These are phyloP conservation scores for Apostichopus japonicus DNA, from an alignment of 35 echinoderm and acorn worm species.

Conservation along the genomic window DNA sequence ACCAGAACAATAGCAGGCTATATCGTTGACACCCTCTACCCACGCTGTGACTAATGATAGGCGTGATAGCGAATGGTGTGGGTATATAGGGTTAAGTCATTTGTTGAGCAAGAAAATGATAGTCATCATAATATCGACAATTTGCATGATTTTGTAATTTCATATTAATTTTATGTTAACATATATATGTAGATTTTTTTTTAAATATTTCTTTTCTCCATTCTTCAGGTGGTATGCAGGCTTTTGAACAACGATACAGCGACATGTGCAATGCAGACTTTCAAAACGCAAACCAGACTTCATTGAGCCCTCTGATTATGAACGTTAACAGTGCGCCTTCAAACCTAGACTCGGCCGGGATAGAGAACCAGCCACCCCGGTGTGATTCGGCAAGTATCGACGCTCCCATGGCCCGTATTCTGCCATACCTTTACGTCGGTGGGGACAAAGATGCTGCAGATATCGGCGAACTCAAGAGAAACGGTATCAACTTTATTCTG, in stretches of 20 bases:
- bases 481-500: slow-evolving; percentile 81
- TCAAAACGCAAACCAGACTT: slow-evolving; percentile 34
- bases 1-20: no score
- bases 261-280: slow-evolving; percentile 71
- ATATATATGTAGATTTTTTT: background rate
- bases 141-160: no score
- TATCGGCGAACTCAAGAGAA: slow-evolving; percentile 60
- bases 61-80: no score
- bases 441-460: slow-evolving; percentile 88
- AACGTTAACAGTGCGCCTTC: slow-evolving; percentile 12
- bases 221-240: slow-evolving; percentile 88
- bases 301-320: slow-evolving; percentile 6
- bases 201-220: background rate
- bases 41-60: no score
- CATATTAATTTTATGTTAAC: no score
- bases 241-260: slow-evolving; percentile 74
- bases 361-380: slow-evolving; percentile 55
- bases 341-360: slow-evolving; percentile 26
- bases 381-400: slow-evolving; percentile 37
- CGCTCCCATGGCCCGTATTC: slow-evolving; percentile 73
- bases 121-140: no score
- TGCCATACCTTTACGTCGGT: slow-evolving; percentile 88
- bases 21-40: no score
- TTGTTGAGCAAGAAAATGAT: no score
- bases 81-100: no score